Evolutionary conservation across 2,113 vertebrate genomes (phyloP).

Genomic region (Trematocara macrostoma): DNA sequence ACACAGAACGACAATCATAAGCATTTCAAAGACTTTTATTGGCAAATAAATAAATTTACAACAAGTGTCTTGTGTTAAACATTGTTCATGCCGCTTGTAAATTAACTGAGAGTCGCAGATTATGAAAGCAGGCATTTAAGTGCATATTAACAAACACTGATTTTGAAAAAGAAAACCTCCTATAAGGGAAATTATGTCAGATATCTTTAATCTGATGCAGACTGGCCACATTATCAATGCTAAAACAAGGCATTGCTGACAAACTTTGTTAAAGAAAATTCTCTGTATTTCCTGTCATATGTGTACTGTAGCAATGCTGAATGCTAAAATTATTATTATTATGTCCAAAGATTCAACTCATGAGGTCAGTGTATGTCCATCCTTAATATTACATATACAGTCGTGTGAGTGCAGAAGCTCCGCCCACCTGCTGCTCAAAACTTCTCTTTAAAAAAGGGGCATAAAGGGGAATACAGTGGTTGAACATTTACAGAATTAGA

Average conservation of each 20-base stretch:
- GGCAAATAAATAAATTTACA: neutral
- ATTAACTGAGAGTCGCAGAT: neutral
- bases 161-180: neutral
- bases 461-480: neutral
- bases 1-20: no score
- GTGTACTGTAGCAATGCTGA: neutral
- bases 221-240: neutral
- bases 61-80: neutral
- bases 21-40: neutral
- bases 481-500: neutral
- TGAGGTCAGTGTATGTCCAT: neutral
- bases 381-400: neutral
- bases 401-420: neutral
- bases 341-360: neutral
- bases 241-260: neutral
- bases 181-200: neutral
- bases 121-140: neutral
- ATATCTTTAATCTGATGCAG: neutral
- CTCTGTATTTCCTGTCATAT: neutral
- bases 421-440: neutral
- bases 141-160: neutral
- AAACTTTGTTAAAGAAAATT: neutral
- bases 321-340: neutral
- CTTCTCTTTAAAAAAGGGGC: neutral
- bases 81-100: neutral